Evolutionary conservation across 2,113 vertebrate genomes (phyloP).

Genomic region (Uria aalge): DNA sequence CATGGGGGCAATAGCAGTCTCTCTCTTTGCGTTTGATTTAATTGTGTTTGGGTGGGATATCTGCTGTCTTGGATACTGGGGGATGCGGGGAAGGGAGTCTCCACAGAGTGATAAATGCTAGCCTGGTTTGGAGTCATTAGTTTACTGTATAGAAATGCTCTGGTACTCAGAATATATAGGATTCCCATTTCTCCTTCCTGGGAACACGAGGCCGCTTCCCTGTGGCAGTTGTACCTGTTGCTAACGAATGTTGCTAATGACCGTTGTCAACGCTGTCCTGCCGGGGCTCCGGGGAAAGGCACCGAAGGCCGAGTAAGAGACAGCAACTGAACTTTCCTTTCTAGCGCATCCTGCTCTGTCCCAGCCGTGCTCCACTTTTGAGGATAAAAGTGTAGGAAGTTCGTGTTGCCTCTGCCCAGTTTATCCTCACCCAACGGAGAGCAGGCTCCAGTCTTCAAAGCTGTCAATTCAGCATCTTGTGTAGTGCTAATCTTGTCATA

Average conservation of each 20-base stretch:
- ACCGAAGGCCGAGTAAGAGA: not conserved
- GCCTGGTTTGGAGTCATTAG: not conserved
- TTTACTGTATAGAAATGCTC: accelerated
- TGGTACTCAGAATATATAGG: accelerated
- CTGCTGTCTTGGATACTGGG: not conserved
- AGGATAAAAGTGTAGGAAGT: not conserved
- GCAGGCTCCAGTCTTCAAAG: not conserved
- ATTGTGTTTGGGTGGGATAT: not conserved
- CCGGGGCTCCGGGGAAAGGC: accelerated
- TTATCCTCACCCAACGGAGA: not conserved
- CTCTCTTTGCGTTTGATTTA: not conserved
- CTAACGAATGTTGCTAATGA: not conserved
- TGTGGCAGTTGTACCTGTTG: not conserved
- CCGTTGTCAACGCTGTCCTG: accelerated
- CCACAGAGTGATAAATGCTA: accelerated
- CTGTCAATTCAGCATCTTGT: not conserved
- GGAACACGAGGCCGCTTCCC: not conserved
- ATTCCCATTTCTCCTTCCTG: not conserved
- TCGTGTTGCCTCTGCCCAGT: not conserved
- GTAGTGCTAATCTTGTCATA: not conserved
- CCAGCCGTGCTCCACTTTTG: accelerated
- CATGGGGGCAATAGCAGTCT: not conserved
- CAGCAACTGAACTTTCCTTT: accelerated
- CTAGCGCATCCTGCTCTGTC: not conserved
- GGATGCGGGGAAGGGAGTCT: not conserved